Conservation (phyloP, 2,888 invertebrate genomes). For the Apotomis turbidana region DNA sequence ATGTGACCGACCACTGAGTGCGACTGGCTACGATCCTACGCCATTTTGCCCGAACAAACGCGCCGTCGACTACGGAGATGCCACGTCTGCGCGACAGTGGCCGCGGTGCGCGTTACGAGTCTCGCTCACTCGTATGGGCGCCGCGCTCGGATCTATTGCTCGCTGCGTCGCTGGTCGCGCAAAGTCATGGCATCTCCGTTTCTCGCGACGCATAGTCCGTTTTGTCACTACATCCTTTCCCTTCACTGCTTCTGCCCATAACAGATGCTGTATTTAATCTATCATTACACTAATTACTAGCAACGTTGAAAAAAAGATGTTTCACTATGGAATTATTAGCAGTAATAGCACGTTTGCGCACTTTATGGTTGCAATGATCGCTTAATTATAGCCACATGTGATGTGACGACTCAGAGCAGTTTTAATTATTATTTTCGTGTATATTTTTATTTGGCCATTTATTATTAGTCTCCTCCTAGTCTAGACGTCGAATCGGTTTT, state of each 20-base stretch:
- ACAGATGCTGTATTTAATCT: not conserved
- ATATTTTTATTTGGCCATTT: slow-evolving; percentile 1
- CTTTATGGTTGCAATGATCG: slow-evolving; percentile 16
- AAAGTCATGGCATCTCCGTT: no score
- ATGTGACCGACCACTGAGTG: no score
- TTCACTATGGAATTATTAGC: slow-evolving; percentile 9
- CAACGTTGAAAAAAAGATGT: not conserved
- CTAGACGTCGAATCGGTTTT: not conserved
- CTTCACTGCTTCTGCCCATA: not conserved
- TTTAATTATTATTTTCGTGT: slow-evolving; percentile 9
- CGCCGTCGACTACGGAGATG: no score
- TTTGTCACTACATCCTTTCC: no score
- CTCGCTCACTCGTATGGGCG: no score
- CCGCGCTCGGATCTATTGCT: no score
- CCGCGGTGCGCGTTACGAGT: no score
- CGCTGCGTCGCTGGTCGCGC: no score
- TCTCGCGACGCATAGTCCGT: no score
- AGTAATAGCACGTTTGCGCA: slow-evolving; percentile 13
- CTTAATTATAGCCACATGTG: slow-evolving; percentile 14
- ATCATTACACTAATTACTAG: slow-evolving; percentile 1
- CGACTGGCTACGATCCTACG: no score
- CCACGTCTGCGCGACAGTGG: no score
- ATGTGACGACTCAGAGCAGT: not conserved
- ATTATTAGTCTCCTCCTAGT: not conserved
- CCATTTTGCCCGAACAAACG: no score